Conservation (phyloP, 2,888 invertebrate species). For the Archaeoteleia sp. region DNA sequence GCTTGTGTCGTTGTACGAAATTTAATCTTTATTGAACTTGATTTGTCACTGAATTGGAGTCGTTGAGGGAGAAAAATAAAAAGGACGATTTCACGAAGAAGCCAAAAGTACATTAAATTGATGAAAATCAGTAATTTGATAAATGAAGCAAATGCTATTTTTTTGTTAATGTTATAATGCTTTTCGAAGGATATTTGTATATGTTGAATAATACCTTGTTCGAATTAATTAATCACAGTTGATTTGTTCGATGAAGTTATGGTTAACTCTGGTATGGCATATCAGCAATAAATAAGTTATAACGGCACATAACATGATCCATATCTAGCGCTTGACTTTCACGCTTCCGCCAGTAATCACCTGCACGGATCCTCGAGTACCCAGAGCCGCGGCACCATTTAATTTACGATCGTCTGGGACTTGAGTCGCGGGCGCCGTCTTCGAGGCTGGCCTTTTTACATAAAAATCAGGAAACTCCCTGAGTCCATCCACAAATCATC, state of each 20-base stretch:
- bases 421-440: constrained; percentile 47
- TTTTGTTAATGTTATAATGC: no score
- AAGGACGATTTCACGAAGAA: not conserved
- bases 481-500: constrained; percentile 70
- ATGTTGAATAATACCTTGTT: constrained; percentile 11
- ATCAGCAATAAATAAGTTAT: constrained; percentile 29
- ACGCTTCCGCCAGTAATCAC: constrained; percentile 35
- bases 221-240: constrained; percentile 29
- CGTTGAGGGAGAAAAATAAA: constrained; percentile 1
- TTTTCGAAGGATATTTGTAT: no score
- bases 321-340: constrained; percentile 11
- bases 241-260: constrained; percentile 24
- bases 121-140: constrained; percentile 18
- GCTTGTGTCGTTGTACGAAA: not conserved
- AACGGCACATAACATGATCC: constrained; percentile 22
- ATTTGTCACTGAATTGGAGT: constrained; percentile 7
- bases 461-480: constrained; percentile 70
- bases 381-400: constrained; percentile 20
- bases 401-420: constrained; percentile 50
- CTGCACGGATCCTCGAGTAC: constrained; percentile 26
- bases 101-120: constrained; percentile 1
- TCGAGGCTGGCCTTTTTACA: constrained; percentile 65
- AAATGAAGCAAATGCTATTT: constrained; percentile 3
- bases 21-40: constrained; percentile 1
- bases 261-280: constrained; percentile 9